Evolutionary conservation across 2,797 vertebrate species (phyloP).

Genomic region (Fringilla coelebs): DNA sequence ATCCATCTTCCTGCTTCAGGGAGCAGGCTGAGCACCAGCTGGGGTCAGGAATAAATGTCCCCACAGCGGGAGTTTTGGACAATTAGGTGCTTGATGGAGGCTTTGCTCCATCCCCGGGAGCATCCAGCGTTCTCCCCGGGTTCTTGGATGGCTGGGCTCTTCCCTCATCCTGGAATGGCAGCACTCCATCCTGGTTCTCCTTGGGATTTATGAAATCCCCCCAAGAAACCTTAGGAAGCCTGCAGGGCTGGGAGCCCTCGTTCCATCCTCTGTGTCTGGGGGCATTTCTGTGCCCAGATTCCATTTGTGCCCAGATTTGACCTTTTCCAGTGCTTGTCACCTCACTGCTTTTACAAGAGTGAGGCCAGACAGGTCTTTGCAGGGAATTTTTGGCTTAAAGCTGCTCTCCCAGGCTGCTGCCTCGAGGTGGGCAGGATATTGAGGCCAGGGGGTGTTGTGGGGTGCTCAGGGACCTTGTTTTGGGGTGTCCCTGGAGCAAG

Average conservation of each 20-base stretch:
- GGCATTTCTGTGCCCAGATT: neutral
- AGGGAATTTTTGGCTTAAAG: neutral
- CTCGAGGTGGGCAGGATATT: rapidly evolving
- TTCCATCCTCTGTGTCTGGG: rapidly evolving
- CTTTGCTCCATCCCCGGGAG: conserved; percentile 6
- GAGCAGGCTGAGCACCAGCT: conserved; percentile 58
- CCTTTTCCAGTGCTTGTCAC: rapidly evolving
- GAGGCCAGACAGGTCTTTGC: neutral
- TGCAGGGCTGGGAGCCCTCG: neutral
- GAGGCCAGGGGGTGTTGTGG: neutral
- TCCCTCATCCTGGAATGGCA: rapidly evolving
- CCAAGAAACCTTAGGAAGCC: rapidly evolving
- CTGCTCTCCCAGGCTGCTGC: neutral
- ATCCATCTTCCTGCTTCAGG: conserved; percentile 63
- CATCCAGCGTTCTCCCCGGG: neutral
- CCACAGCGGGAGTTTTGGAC: conserved; percentile 44
- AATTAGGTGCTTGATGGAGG: conserved; percentile 68
- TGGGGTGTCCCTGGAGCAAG: neutral
- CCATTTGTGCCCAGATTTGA: neutral
- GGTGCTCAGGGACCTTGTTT: neutral
- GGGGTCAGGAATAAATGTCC: conserved; percentile 64
- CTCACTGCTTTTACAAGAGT: neutral
- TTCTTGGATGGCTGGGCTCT: neutral
- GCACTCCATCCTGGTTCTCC: neutral
- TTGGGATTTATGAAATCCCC: neutral